Conservation (phyloP, 2,888 invertebrate species). For the Conistra vaccinii region DNA sequence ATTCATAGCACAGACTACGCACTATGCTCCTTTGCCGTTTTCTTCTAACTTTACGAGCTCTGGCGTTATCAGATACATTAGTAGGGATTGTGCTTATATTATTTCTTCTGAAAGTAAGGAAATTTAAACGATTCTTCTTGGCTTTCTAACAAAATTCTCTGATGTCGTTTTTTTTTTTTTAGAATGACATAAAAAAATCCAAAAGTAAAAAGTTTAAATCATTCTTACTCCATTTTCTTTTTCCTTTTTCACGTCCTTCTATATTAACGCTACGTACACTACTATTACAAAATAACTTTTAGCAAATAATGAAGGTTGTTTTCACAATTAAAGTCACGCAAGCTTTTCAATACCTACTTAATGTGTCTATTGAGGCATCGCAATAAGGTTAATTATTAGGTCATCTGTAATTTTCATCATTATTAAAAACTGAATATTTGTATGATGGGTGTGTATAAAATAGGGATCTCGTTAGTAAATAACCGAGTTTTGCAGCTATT, state of each 20-base stretch:
- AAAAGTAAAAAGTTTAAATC: not conserved
- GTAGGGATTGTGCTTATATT: not conserved
- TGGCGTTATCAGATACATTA: not conserved
- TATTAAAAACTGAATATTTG: not conserved
- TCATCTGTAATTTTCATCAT: not conserved
- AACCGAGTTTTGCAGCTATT: too few relatives aligned
- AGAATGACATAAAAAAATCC: too few relatives aligned
- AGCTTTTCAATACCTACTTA: not conserved
- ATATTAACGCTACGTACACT: not conserved
- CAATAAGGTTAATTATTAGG: not conserved
- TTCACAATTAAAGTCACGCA: conserved; percentile 6
- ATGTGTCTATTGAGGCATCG: not conserved
- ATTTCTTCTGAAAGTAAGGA: not conserved
- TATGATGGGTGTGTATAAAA: not conserved
- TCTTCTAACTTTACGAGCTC: conserved; percentile 13
- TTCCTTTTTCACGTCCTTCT: not conserved
- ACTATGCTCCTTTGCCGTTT: conserved; percentile 21
- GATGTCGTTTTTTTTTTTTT: too few relatives aligned
- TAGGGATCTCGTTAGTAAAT: not conserved
- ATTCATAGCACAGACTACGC: conserved; percentile 11
- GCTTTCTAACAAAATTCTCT: not conserved
- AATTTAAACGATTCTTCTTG: not conserved
- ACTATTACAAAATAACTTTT: not conserved
- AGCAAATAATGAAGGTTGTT: not conserved
- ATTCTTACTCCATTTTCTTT: conserved; percentile 12